Conservation (phyloP, 2,888 invertebrate species). For the Latheticus oryzae region DNA sequence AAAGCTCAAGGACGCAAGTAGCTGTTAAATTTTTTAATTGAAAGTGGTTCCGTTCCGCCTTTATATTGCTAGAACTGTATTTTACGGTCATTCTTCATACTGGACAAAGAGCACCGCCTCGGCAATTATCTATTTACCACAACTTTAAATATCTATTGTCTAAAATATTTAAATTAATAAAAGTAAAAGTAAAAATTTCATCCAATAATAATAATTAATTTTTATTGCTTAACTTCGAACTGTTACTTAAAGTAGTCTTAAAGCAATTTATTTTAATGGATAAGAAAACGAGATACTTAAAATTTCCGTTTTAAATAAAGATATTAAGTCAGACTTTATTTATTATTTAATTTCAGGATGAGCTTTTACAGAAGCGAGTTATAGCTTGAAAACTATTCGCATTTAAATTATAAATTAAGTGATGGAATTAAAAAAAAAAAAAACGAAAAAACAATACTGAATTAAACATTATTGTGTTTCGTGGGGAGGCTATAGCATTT, state of each 20-base stretch:
- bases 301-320: constrained; percentile 31
- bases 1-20: too few species aligned
- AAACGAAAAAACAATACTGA: constrained; percentile 10
- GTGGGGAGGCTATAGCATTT: constrained; percentile 26
- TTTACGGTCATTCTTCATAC: constrained; percentile 15
- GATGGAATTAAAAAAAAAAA: constrained; percentile 2
- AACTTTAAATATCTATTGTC: constrained; percentile 25
- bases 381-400: too few species aligned
- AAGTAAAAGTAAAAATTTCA: too few species aligned
- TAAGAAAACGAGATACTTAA: constrained; percentile 21
- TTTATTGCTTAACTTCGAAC: constrained; percentile 7
- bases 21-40: constrained; percentile 21
- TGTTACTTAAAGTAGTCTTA: constrained; percentile 4
- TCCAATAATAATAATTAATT: constrained; percentile 26
- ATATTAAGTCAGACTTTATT: constrained; percentile 17
- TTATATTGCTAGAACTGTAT: constrained; percentile 9
- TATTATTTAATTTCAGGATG: constrained; percentile 20
- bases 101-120: constrained; percentile 26
- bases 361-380: constrained; percentile 6
- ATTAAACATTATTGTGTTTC: constrained; percentile 15
- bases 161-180: constrained; percentile 27
- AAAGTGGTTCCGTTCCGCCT: constrained; percentile 15
- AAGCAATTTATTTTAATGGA: constrained; percentile 27
- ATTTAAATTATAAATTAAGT: constrained; percentile 31
- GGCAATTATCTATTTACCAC: constrained; percentile 21